Base-by-base conservation (phyloP, 2,113 vertebrate species). In the Hoplias malabaricus region DNA sequence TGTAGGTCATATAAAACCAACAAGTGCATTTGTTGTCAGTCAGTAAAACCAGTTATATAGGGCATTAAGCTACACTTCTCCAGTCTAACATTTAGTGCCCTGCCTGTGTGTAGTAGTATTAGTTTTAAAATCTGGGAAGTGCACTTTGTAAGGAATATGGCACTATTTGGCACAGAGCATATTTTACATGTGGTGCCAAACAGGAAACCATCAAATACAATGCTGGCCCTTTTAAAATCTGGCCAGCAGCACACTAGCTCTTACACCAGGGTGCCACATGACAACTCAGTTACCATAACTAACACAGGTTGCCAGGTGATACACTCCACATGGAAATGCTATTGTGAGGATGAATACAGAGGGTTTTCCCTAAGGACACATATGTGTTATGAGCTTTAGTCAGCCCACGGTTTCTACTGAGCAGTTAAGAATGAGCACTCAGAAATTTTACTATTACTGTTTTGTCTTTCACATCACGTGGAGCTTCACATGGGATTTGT, bases 301-400 rank as follows among this genome's bases (percentile, higher is more conserved):
- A 75, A 69, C 73, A 70, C 34, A 61, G 19, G 80, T 69, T 73
- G 69, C 81, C 69, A 80, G 62, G 79, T 31, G 25, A 80, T 71
- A 14, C 12, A 42, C 13, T 76, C 81, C 81, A 77, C 10, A 12
- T 14, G 43, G 81, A 61, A 33, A 29, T 40, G 57, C 67, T 71
- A 53, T 78, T 67, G 62, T 69, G 33, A 73, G 56, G 46, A 75
- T 67, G 48, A 46, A 63, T 29, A 70, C 16, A 1, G n/a, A 69
- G 11, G 48, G 23, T 2, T 43, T 42, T 79, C 72, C 33, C 72
- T 33, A 59, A 65, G 63, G 81, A 82, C 27, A 14, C 6, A 7
- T 33, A 19, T 46, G 12, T 69, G 46, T 63, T 66, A 71, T 31
- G 62, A 12, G 34, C 48, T 54, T 61, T 19, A 72, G 46, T 69